phyloP scores from a whole-genome alignment of 1,140 invertebrate species.

The Papilio polytes region DNA sequence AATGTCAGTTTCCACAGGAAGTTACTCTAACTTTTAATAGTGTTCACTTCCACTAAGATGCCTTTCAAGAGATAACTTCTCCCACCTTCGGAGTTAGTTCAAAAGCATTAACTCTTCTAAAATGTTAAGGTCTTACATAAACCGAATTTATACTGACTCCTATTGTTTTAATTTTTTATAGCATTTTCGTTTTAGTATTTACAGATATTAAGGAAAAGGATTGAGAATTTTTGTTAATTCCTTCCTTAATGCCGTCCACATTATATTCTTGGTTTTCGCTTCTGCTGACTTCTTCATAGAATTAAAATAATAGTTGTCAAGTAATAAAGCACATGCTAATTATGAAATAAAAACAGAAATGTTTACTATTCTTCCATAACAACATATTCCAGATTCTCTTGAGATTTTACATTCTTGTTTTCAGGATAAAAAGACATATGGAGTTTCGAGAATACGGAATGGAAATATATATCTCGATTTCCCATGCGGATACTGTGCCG shows the following conservation, averaged over 20 bases:
- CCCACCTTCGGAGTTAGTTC: slow-evolving; percentile 26
- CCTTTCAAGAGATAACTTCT: slow-evolving; percentile 21
- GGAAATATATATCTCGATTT: slow-evolving; percentile 28
- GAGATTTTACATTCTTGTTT: background rate
- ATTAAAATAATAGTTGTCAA: background rate
- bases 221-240: background rate
- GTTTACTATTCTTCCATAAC: background rate
- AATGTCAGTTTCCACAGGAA: slow-evolving; percentile 37
- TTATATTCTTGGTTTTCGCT: too few species aligned
- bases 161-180: background rate
- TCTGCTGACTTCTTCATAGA: too few species aligned
- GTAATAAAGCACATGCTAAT: background rate
- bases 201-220: background rate
- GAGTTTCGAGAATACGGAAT: slow-evolving; percentile 6
- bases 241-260: too few species aligned
- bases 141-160: background rate
- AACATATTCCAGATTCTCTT: background rate
- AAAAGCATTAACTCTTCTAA: slow-evolving; percentile 35
- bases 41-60: slow-evolving; percentile 38
- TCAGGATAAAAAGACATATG: slow-evolving; percentile 7
- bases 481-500: slow-evolving; percentile 21
- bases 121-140: slow-evolving; percentile 9
- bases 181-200: background rate
- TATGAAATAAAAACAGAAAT: background rate
- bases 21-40: slow-evolving; percentile 38